Conservation (phyloP, 2,113 vertebrate species). For the Ptyas mucosa region DNA sequence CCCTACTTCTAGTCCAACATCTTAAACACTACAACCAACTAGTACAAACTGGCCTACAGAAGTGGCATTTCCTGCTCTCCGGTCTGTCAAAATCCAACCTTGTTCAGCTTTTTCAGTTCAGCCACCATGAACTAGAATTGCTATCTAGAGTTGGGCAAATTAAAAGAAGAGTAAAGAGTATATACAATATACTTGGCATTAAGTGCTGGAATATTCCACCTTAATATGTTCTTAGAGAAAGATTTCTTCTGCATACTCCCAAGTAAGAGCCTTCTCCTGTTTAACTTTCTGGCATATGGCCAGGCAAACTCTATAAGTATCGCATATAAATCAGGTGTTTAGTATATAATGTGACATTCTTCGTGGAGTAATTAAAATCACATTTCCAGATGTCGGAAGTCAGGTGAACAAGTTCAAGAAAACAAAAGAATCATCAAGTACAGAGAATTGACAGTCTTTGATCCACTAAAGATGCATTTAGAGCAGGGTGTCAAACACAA, state of each 20-base stretch:
- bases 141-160: background rate
- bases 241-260: background rate
- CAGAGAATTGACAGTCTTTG: background rate
- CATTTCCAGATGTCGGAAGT: background rate
- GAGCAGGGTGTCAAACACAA: no score
- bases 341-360: background rate
- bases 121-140: background rate
- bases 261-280: background rate
- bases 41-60: background rate
- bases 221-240: background rate
- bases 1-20: background rate
- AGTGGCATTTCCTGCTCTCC: background rate
- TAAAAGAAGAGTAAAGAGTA: background rate
- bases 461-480: background rate
- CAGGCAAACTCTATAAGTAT: constrained; percentile 12
- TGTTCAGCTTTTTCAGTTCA: background rate
- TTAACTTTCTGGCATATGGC: constrained; percentile 27
- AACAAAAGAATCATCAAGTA: background rate
- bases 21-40: background rate
- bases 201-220: background rate
- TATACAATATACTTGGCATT: background rate
- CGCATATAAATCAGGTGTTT: constrained; percentile 38
- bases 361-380: constrained; percentile 6
- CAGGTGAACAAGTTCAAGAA: background rate
- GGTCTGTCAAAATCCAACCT: background rate